Evolutionary conservation across 2,113 vertebrate genomes (phyloP).

Genomic region (Columbina picui): DNA sequence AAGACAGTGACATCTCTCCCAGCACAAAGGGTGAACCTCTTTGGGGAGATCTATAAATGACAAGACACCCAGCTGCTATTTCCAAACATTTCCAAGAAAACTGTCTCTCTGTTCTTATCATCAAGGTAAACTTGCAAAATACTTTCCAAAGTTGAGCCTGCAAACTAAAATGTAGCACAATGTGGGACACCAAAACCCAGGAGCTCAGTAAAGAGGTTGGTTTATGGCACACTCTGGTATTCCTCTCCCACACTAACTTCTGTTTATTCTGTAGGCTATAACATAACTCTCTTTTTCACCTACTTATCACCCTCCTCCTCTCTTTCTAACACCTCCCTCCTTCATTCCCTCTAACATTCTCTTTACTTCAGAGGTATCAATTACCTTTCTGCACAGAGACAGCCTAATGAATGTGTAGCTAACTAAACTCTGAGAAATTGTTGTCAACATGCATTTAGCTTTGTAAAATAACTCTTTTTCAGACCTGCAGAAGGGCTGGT

Average conservation of each 20-base stretch:
- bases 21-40: background rate
- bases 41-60: background rate
- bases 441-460: background rate
- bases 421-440: background rate
- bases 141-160: background rate
- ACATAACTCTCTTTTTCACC: background rate
- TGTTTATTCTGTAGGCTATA: background rate
- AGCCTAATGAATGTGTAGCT: background rate
- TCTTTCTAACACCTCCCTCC: background rate
- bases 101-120: accelerated
- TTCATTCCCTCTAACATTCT: background rate
- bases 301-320: background rate
- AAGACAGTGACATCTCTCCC: background rate
- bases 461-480: background rate
- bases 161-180: background rate
- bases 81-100: background rate
- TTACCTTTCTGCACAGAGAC: background rate
- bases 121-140: background rate
- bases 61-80: background rate
- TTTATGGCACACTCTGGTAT: background rate
- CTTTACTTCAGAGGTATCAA: background rate
- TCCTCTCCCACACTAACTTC: background rate
- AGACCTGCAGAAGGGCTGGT: background rate
- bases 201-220: background rate
- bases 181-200: background rate